Base-by-base conservation (phyloP, 2,888 invertebrate genomes). In the Oligia latruncula region DNA sequence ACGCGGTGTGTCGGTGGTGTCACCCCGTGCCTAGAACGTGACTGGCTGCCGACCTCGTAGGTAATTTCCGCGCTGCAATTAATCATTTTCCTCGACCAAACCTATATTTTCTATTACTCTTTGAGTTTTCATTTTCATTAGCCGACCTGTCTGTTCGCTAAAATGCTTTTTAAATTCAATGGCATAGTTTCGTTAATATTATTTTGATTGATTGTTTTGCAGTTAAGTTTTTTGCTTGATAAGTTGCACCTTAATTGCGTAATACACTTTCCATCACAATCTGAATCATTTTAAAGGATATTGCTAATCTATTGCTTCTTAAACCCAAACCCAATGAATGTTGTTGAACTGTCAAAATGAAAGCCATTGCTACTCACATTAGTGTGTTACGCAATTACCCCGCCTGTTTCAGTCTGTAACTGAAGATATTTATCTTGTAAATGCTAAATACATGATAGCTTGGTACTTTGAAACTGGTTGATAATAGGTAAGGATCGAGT, bases 21-120 rank as follows among this genome's bases (percentile, higher is more conserved):
- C 95, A 94, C 89, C 90, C 92, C 73, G 95, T 95, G 90, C 95
- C 95, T 94, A 88, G 95, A 93, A 91, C 95, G 93, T 96, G 95
- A 95, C 95, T 95, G 78, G 93, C 90, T 85, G 74, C 90, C 80
- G 79, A 88, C 91, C 90, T 89, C 89, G 91, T 90, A 77, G 76
- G 71, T 84, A 92, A 94, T 95, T 95, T 95, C 94, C 94, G 92
- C 82, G 78, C 83, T 79, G 84, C 93, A 88, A 96, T 96, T 95
- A 95, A 96, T 96, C 95, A 96, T 95, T 95, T 93, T 92, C 92
- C 71, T 92, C 89, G 87, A 86, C 86, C 88, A 82, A 89, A 88
- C 90, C 91, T 91, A 93, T 91, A 92, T 91, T 93, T 93, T 91
- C 92, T 87, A 89, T 89, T 88, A 92, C 92, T 91, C 86, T 91